Conservation (phyloP, 2,113 vertebrate genomes). For the Eupsittula cactorum region DNA sequence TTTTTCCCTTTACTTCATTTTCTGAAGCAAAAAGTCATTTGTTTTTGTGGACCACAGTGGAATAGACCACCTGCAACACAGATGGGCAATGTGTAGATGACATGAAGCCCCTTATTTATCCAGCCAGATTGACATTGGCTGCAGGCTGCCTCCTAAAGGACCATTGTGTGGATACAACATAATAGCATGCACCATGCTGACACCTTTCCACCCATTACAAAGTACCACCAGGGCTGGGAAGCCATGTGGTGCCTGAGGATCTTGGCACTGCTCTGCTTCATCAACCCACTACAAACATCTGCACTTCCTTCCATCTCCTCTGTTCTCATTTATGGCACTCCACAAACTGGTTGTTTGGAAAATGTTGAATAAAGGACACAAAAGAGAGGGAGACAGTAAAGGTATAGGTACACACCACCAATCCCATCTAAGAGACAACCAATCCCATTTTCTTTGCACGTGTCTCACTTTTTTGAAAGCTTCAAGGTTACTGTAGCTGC, state of each 20-base stretch:
- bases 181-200: not conserved
- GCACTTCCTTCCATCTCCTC: not conserved
- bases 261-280: not conserved
- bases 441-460: not conserved
- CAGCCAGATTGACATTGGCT: not conserved
- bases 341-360: not conserved
- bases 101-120: not conserved
- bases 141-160: not conserved
- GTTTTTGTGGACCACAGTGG: not conserved
- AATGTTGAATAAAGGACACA: not conserved
- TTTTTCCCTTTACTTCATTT: not conserved
- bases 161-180: not conserved
- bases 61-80: not conserved
- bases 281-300: not conserved
- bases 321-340: not conserved
- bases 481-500: not conserved
- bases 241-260: not conserved
- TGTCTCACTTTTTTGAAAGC: not conserved
- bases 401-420: not conserved
- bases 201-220: not conserved
- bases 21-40: not conserved
- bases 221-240: not conserved
- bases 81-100: not conserved
- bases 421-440: not conserved
- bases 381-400: not conserved